Base-by-base conservation (phyloP, 1,140 invertebrate species). In the Tribolium castaneum region DNA sequence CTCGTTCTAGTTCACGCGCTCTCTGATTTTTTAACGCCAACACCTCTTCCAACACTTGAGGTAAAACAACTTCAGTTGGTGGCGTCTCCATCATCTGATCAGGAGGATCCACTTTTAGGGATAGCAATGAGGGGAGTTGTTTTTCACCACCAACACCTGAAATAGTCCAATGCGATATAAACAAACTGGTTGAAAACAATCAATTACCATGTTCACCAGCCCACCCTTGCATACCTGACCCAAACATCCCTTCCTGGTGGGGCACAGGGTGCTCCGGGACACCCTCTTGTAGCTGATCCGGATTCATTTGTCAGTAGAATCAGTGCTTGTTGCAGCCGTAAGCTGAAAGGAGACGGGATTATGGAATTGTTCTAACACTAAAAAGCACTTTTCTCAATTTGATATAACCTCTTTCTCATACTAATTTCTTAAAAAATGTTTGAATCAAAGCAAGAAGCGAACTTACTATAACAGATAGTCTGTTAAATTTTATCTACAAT, bases 1-100 rank as follows among this genome's bases (percentile, higher is more conserved):
- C 85, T 62, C 81, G 76, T 72, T 84, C 82, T 54, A 96, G 89
- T 86, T 96, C 93, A 80, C 94, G 92, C 9, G 93, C 95, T 82
- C 96, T 89, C 79, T 95, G 93, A 83, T 93, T 93, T 87, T 97
- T 97, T 54, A 96, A 93, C 13, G 95, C 95, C 0, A 98, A 86
- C 14, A 95, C 94, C 85, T 97, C 94, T 87, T 97, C 96, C 39
- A 98, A 86, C 12, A 94, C 96, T 83, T 95, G 93, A 6, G 96
- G 96, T 12, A 98, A 86, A 6, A 92, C 89, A 2, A 92, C 89
- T 80, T 94, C 93, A 19, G 81, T 72, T 5, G 82, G 66, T 25
- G 81, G 25, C 78, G 50, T 81, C 34, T 84, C 83, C 56, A 84
- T 83, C 49, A 89, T 86, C 73, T 90, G 88, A 77, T 89, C 89